Percentiles rank a stretch among this genome's conserved stretches.
Evolutionary conservation across 2,113 vertebrate species (phyloP).

Genomic region (Podilymbus podiceps): DNA sequence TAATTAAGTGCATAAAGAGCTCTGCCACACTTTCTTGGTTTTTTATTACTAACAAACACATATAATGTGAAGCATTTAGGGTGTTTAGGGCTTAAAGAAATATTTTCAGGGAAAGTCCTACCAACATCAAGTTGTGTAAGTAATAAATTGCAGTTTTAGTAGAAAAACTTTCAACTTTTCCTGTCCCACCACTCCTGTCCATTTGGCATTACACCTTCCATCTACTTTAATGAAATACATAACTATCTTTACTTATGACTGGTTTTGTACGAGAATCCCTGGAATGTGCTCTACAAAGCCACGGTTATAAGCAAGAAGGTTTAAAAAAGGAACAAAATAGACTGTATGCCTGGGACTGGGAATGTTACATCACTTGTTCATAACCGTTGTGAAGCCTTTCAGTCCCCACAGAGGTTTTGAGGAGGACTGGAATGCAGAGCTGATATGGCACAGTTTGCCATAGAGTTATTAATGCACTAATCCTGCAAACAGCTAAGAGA

Average conservation of each 20-base stretch:
- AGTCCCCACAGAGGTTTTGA: neutral
- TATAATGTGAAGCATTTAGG: neutral
- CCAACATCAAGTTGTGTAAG: neutral
- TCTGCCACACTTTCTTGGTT: neutral
- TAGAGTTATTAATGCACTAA: neutral
- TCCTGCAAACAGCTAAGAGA: neutral
- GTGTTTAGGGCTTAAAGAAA: neutral
- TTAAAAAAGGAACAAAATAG: neutral
- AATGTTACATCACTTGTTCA: neutral
- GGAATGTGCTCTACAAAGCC: neutral
- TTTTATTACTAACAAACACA: neutral
- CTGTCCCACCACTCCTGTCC: neutral
- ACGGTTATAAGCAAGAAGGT: neutral
- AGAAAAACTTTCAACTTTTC: neutral
- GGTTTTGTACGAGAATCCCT: neutral
- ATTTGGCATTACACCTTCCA: neutral
- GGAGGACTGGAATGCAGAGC: neutral
- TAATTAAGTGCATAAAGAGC: constrained; percentile 58
- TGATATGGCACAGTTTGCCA: neutral
- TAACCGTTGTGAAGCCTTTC: neutral
- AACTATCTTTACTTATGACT: neutral
- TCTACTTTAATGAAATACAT: neutral
- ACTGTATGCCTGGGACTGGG: neutral
- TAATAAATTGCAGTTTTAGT: neutral
- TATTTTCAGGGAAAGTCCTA: neutral